Evolutionary conservation across 2,797 vertebrate species (phyloP).

Genomic region (Tachyglossus aculeatus): DNA sequence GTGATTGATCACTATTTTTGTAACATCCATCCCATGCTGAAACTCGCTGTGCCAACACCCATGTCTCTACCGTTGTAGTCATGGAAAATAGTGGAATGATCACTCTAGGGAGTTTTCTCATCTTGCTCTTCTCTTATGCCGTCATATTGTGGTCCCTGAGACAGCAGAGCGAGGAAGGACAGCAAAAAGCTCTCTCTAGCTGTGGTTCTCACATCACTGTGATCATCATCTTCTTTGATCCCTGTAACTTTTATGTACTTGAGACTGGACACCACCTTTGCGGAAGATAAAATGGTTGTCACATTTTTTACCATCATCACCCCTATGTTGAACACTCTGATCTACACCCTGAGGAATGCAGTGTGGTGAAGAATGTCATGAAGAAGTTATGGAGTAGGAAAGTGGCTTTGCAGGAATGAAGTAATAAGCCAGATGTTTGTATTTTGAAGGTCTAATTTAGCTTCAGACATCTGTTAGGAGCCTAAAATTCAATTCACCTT

Average conservation of each 20-base stretch:
- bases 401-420: not conserved
- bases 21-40: conserved; percentile 45
- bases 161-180: conserved; percentile 2
- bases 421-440: too few species aligned
- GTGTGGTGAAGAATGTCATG: conserved; percentile 66
- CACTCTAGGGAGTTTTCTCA: conserved; percentile 43
- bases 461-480: too few species aligned
- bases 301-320: conserved; percentile 65
- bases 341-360: conserved; percentile 52
- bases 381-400: conserved; percentile 56
- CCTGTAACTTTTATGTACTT: conserved; percentile 58
- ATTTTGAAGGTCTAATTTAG: too few species aligned
- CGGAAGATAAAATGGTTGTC: conserved; percentile 52
- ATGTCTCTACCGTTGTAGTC: fast-evolving
- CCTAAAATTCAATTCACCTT: too few species aligned
- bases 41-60: conserved; percentile 26
- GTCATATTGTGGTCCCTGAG: conserved; percentile 55
- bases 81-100: conserved; percentile 47
- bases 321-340: conserved; percentile 60
- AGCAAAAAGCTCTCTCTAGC: conserved; percentile 63
- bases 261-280: not conserved
- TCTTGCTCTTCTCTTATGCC: conserved; percentile 32
- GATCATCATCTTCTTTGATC: conserved; percentile 60
- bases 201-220: conserved; percentile 59
- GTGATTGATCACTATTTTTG: conserved; percentile 59